Percentiles rank a stretch among this genome's conserved stretches.
Conservation (phyloP, 2,797 vertebrate species). For the Eulemur rubriventer region DNA sequence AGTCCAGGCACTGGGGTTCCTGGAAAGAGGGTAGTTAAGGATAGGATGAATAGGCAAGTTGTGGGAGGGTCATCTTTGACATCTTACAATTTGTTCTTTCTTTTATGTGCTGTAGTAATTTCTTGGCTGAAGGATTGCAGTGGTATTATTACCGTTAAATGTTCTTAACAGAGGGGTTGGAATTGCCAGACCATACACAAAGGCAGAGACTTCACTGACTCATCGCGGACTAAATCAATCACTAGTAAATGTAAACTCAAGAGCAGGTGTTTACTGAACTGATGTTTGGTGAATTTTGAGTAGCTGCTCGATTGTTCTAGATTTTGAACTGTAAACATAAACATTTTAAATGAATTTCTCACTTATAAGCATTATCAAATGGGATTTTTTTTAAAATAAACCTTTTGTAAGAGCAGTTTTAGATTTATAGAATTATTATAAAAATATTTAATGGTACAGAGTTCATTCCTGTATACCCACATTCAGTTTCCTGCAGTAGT, state of each 20-base stretch:
- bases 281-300: background rate
- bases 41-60: background rate
- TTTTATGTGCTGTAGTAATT: background rate
- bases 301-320: background rate
- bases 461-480: background rate
- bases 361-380: background rate
- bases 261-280: background rate
- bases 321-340: background rate
- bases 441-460: background rate
- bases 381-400: background rate
- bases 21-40: background rate
- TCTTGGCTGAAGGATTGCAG: background rate
- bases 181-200: background rate
- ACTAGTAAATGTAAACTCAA: background rate
- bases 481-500: background rate
- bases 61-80: background rate
- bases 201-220: background rate
- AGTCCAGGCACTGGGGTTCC: rapidly evolving
- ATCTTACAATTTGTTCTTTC: background rate
- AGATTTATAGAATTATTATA: background rate
- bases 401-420: background rate
- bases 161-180: background rate
- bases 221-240: background rate
- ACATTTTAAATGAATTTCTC: background rate
- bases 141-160: background rate